These are phyloP conservation scores for Serranochromis macrocephalus DNA, from an alignment of 2,113 vertebrate genomes.

Conservation along the genomic window DNA sequence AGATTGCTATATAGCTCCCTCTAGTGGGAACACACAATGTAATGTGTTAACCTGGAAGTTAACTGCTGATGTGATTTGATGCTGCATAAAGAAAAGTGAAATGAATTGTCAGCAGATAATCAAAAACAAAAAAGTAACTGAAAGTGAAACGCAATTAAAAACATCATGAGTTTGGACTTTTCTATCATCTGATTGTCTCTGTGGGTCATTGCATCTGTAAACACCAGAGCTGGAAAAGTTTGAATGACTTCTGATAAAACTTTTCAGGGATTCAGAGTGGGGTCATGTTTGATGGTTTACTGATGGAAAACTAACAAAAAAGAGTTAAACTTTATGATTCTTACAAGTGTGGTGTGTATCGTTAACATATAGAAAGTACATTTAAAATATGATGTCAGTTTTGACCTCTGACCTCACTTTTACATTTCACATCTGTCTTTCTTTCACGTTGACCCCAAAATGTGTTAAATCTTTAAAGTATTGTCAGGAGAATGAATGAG, in stretches of 20 bases:
- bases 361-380: fast-evolving
- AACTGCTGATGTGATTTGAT: background rate
- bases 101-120: fast-evolving
- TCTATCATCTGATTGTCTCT: background rate
- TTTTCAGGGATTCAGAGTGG: fast-evolving
- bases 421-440: background rate
- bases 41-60: background rate
- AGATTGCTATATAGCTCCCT: background rate
- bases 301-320: background rate
- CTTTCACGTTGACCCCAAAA: fast-evolving
- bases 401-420: background rate
- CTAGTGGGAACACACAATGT: fast-evolving
- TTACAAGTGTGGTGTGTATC: background rate
- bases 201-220: background rate
- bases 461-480: background rate
- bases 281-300: background rate
- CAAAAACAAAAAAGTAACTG: fast-evolving
- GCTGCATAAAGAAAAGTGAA: background rate
- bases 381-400: background rate
- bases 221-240: background rate
- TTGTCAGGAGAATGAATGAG: fast-evolving
- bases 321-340: fast-evolving
- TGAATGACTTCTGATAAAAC: background rate
- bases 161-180: background rate
- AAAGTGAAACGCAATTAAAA: fast-evolving